Percentiles rank a stretch among this genome's conserved stretches.
Conservation (phyloP, 1,140 invertebrate genomes). For the Meloidogyne chitwoodi region DNA sequence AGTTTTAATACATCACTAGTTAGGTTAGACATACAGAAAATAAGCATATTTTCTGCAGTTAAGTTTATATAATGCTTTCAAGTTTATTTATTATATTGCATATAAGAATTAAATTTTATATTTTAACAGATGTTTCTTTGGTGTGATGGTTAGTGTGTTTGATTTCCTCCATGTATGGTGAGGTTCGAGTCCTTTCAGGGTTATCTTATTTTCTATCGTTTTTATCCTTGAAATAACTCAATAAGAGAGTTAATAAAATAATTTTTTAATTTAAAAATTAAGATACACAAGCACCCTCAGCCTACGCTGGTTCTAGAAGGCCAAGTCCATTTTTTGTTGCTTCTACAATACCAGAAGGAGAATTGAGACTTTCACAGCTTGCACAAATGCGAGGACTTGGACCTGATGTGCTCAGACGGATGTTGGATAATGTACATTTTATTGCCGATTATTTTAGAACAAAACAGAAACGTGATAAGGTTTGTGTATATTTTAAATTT, state of each 20-base stretch:
- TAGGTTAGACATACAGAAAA: no score
- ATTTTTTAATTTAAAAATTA: not conserved
- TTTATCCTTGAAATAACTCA: not conserved
- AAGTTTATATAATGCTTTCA: no score
- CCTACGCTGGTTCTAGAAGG: not conserved
- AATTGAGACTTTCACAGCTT: slow-evolving; percentile 51
- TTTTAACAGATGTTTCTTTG: no score
- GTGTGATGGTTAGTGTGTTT: no score
- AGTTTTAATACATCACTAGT: no score
- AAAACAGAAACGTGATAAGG: slow-evolving; percentile 53
- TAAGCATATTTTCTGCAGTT: no score
- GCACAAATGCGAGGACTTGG: slow-evolving; percentile 58
- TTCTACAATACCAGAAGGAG: slow-evolving; percentile 30
- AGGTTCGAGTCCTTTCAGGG: no score
- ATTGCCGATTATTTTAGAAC: slow-evolving; percentile 56
- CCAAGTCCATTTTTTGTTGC: not conserved
- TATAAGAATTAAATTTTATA: no score
- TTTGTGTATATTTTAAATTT: no score
- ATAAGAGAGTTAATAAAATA: not conserved
- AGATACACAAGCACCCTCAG: not conserved
- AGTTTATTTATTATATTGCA: no score
- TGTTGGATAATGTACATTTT: slow-evolving; percentile 57
- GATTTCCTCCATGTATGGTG: no score
- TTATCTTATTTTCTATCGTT: no score
- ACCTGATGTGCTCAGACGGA: slow-evolving; percentile 54